These are phyloP conservation scores for Drosophila bocqueti DNA, from an alignment of 1,140 invertebrate species.

Conservation along the genomic window DNA sequence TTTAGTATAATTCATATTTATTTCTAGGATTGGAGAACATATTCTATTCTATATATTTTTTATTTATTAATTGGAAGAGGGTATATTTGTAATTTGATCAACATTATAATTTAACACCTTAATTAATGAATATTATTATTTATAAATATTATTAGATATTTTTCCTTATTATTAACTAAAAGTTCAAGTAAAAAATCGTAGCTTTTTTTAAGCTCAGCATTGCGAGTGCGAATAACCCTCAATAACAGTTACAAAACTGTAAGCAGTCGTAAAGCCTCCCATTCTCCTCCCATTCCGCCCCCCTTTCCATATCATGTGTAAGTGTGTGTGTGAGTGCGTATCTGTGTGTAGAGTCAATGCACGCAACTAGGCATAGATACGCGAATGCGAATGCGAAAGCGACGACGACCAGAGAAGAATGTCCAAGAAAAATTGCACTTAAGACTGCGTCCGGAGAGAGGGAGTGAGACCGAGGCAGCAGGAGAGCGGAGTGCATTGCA, in stretches of 20 bases:
- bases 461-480: constrained; percentile 23
- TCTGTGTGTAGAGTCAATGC: constrained; percentile 60
- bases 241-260: constrained; percentile 84
- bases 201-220: constrained; percentile 1
- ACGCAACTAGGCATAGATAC: constrained; percentile 78
- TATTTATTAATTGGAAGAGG: not conserved
- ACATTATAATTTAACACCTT: no score
- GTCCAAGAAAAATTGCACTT: constrained; percentile 72
- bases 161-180: not conserved
- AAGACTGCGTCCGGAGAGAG: constrained; percentile 18
- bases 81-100: not conserved
- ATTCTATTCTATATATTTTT: not conserved
- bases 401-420: constrained; percentile 60
- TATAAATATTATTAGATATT: not conserved
- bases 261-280: constrained; percentile 64
- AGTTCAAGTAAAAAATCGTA: not conserved
- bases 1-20: no score
- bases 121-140: no score
- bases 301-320: not conserved
- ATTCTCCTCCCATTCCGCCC: constrained; percentile 9
- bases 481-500: constrained; percentile 76
- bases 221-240: constrained; percentile 74
- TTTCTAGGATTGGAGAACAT: not conserved
- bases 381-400: constrained; percentile 17
- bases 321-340: constrained; percentile 29